A percentile compares a stretch with the other conserved stretches of the same genome.
Evolutionary conservation across 2,888 invertebrate genomes (phyloP).

Genomic region (Leucophenga maculata): DNA sequence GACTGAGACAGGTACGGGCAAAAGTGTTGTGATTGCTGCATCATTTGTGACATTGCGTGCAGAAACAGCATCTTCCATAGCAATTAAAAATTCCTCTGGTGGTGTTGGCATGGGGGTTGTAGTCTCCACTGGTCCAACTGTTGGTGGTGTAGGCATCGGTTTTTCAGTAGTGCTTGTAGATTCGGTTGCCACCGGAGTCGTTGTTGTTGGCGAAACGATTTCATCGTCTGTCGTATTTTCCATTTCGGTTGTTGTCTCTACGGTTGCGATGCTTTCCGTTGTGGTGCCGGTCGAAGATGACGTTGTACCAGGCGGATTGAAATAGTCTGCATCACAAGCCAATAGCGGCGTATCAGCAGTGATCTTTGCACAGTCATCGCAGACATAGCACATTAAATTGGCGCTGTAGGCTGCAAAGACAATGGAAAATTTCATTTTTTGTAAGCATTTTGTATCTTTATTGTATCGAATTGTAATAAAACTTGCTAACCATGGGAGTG

Average conservation of each 20-base stretch:
- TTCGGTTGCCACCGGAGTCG: constrained; percentile 27
- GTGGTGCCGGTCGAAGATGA: constrained; percentile 55
- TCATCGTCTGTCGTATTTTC: constrained; percentile 15
- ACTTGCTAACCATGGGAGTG: too few species aligned
- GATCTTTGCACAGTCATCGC: constrained; percentile 59
- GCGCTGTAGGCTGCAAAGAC: constrained; percentile 49
- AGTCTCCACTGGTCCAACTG: constrained; percentile 46
- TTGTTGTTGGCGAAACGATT: constrained; percentile 14
- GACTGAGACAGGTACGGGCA: not conserved
- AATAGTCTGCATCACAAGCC: constrained; percentile 60
- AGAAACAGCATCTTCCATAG: constrained; percentile 25
- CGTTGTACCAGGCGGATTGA: constrained; percentile 48
- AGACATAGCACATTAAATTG: constrained; percentile 66
- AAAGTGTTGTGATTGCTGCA: constrained; percentile 4
- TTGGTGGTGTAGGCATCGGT: constrained; percentile 50
- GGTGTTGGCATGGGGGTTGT: constrained; percentile 59
- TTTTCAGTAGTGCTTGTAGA: constrained; percentile 38
- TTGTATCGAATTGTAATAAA: too few species aligned
- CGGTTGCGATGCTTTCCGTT: constrained; percentile 25
- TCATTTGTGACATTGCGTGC: constrained; percentile 34
- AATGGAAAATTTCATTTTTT: not conserved
- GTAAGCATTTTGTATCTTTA: too few species aligned
- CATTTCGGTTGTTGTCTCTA: constrained; percentile 29
- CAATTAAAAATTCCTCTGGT: constrained; percentile 38
- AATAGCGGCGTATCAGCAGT: constrained; percentile 51